Base-by-base conservation (phyloP, 2,888 invertebrate genomes). In the Eudasyphora cyanicolor region DNA sequence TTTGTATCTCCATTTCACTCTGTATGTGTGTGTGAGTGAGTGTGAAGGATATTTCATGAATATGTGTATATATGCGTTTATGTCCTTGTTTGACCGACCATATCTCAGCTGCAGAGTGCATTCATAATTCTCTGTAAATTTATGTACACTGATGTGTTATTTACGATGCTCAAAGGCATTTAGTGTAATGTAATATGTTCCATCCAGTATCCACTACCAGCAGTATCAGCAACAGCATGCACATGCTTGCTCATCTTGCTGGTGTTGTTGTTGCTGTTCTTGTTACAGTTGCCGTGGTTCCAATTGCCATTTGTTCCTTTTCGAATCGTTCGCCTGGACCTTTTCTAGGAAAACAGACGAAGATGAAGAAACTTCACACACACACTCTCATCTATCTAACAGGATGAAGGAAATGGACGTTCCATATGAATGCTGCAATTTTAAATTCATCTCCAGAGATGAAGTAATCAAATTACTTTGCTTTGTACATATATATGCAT, bases 81-180 rank as follows among this genome's bases (percentile, higher is more conserved):
- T 19, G 73, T 62, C 62, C 69, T 1, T 79, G 69, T 74, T 82
- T 78, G 81, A 81, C 81, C 81, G 81, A 81, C 81, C 81, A 84
- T 78, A 82, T 82, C 78, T 84, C 82, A 82, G 79, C 83, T 84
- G 81, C 82, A 79, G 79, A 84, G 74, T 80, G 86, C 89, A 89
- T 89, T 89, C 89, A 89, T 89, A 89, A 89, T 89, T 89, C 89
- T 89, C 88, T 87, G 85, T 89, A 89, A 89, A 89, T 89, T 89
- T 89, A 89, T 89, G 89, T 88, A 89, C 89, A 89, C 89, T 89
- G 89, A 89, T 89, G 89, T 88, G 89, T 89, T 89, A 89, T 89
- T 89, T 89, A 89, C 89, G 89, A 89, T 88, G 88, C 89, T 88
- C 88, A 86, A 87, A 87, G 88, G 89, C 89, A 89, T 89, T 89